These are phyloP conservation scores for Diorhabda sublineata DNA, from an alignment of 1,140 invertebrate species.

Conservation along the genomic window DNA sequence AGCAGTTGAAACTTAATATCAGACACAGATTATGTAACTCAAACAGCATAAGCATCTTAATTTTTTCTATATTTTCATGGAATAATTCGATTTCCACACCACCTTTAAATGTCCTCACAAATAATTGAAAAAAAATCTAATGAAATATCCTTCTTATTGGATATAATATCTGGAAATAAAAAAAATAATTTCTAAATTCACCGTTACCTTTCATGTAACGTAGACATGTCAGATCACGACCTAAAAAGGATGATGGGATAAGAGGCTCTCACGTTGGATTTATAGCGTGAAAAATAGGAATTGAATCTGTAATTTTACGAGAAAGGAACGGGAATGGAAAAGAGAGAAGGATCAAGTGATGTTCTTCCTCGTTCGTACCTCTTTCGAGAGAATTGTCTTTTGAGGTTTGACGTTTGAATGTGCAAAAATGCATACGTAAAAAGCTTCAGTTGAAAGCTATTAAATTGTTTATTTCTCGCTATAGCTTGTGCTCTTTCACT, in stretches of 20 bases:
- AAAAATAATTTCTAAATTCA: not conserved
- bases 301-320: constrained; percentile 1
- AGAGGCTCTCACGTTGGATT: constrained; percentile 10
- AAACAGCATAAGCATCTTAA: too few species aligned
- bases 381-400: constrained; percentile 1
- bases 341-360: constrained; percentile 1
- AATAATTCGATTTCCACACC: too few species aligned
- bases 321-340: not conserved
- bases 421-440: constrained; percentile 2
- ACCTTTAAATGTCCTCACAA: too few species aligned
- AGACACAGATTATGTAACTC: too few species aligned
- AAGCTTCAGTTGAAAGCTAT: not conserved
- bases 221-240: not conserved
- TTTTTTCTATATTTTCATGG: too few species aligned
- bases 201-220: not conserved
- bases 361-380: constrained; percentile 1
- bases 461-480: not conserved
- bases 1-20: too few species aligned
- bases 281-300: constrained; percentile 16
- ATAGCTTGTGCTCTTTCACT: not conserved
- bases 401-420: not conserved
- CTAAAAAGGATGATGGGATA: constrained; percentile 5
- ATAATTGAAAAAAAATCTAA: too few species aligned
- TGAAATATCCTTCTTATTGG: too few species aligned
- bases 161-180: too few species aligned